Evolutionary conservation across 2,888 invertebrate genomes (phyloP).

Genomic region (Matsumyia berberina): DNA sequence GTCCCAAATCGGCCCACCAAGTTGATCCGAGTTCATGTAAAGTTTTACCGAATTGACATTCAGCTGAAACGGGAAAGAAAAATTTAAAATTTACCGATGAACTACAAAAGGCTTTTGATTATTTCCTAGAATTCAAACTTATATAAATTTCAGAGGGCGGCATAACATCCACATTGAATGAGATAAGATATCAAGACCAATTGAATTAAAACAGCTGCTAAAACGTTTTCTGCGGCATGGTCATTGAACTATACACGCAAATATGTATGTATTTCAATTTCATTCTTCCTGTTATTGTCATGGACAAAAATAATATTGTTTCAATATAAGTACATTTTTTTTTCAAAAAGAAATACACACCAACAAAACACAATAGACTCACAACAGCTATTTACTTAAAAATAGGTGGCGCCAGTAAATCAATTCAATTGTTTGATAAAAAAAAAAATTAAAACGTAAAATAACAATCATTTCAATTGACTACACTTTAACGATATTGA

Average conservation of each 20-base stretch:
- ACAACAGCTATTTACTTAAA: conserved; percentile 57
- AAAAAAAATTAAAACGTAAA: conserved; percentile 25
- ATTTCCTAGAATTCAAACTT: background rate
- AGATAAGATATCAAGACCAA: conserved; percentile 52
- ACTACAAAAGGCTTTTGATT: background rate
- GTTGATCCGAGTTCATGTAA: conserved; percentile 94
- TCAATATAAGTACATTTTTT: conserved; percentile 77
- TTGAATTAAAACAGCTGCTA: conserved; percentile 18
- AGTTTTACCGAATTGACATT: conserved; percentile 96
- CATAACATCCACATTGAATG: background rate
- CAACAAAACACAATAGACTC: conserved; percentile 85
- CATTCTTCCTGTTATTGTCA: conserved; percentile 30
- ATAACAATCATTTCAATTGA: conserved; percentile 74
- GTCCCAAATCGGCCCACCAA: conserved; percentile 97
- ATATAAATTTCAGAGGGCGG: conserved; percentile 2
- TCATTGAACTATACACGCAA: conserved; percentile 54
- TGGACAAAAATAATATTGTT: conserved; percentile 76
- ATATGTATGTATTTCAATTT: conserved; percentile 1
- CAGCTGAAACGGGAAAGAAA: conserved; percentile 86
- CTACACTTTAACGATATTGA: conserved; percentile 72
- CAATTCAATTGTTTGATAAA: conserved; percentile 73
- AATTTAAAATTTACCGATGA: conserved; percentile 15
- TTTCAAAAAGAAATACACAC: too few relatives aligned
- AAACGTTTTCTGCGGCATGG: conserved; percentile 16
- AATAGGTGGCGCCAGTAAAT: conserved; percentile 76